phyloP scores from a whole-genome alignment of 2,113 vertebrate genomes.

The Mastomys natalensis region DNA sequence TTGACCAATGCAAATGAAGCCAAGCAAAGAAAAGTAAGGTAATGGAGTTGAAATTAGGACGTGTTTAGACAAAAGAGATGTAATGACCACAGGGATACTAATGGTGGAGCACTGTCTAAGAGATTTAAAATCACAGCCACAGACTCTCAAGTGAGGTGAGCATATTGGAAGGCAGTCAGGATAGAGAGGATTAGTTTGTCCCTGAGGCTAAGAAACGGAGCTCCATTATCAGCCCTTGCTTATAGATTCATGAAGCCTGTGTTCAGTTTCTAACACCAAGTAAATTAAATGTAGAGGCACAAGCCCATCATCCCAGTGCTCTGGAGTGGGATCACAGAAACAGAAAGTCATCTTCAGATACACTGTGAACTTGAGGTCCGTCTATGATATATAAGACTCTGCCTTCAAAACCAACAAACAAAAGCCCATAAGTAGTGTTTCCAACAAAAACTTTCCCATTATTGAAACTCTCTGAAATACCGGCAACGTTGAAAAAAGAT shows the following conservation, averaged over 20 bases:
- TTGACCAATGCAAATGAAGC: neutral
- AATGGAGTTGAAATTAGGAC: neutral
- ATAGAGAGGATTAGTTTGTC: neutral
- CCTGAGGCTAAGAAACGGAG: neutral
- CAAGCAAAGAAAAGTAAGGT: neutral
- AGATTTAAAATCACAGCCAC: neutral
- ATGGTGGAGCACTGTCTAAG: neutral
- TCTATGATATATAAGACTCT: neutral
- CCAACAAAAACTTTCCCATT: neutral
- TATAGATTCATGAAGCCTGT: neutral
- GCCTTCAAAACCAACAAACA: neutral
- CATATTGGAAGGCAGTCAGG: neutral
- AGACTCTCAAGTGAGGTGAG: neutral
- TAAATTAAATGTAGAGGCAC: neutral
- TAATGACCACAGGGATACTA: neutral
- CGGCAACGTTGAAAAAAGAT: neutral
- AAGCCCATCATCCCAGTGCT: neutral
- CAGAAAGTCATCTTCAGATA: neutral
- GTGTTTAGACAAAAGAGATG: neutral
- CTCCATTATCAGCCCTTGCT: neutral
- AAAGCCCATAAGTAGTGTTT: neutral
- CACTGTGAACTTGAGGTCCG: neutral
- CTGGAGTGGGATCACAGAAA: neutral
- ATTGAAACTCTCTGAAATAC: neutral
- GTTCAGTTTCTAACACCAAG: neutral